Percentiles rank a stretch among this genome's conserved stretches.
phyloP scores from a whole-genome alignment of 1,140 invertebrate genomes.

The Piezodorus guildinii region DNA sequence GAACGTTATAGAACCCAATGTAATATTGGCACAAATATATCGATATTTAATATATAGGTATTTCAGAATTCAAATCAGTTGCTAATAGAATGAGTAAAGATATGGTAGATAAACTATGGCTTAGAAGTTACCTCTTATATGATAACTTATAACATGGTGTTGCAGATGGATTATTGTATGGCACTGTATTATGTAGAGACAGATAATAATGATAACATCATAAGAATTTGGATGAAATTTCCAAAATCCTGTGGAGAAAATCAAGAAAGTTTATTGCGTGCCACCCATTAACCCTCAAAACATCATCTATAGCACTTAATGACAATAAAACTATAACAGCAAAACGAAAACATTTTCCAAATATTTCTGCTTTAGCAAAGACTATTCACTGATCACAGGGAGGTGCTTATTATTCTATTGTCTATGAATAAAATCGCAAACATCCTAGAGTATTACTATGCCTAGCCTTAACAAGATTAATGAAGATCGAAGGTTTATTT shows the following conservation, averaged over 20 bases:
- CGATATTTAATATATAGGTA: no score
- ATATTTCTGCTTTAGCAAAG: constrained; percentile 30
- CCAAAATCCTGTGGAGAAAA: neutral
- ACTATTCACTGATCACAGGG: constrained; percentile 30
- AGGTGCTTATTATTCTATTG: constrained; percentile 28
- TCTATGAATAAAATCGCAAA: constrained; percentile 26
- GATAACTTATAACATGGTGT: neutral
- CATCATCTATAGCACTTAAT: constrained; percentile 27
- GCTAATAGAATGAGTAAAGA: no score
- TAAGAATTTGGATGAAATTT: no score
- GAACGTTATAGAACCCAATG: no score
- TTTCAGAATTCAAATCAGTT: no score
- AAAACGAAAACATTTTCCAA: constrained; percentile 32
- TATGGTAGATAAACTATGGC: no score
- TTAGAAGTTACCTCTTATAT: no score
- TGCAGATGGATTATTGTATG: constrained; percentile 6
- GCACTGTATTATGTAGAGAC: constrained; percentile 7
- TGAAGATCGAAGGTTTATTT: constrained; percentile 27
- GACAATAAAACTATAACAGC: no score
- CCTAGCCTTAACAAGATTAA: constrained; percentile 27
- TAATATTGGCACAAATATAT: no score
- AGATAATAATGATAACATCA: constrained; percentile 8
- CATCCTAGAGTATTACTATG: constrained; percentile 27
- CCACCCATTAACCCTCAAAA: neutral
- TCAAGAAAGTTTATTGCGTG: neutral